phyloP scores from a whole-genome alignment of 1,140 invertebrate genomes.

The Copidosoma floridanum region DNA sequence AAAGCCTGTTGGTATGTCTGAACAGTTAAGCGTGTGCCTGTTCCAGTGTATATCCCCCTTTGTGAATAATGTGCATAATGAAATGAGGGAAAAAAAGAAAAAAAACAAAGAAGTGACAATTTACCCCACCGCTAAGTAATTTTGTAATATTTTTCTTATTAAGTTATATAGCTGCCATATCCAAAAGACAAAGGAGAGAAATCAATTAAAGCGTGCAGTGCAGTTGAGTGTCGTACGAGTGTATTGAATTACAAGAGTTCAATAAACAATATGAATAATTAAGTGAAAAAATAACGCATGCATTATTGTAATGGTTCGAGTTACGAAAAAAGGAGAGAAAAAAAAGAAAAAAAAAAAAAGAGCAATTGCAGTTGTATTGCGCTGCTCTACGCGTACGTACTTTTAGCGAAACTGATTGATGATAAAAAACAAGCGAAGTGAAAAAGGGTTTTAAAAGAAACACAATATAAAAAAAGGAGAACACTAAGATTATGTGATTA shows the following conservation, averaged over 20 bases:
- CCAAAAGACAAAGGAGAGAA: constrained; percentile 36
- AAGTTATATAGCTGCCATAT: constrained; percentile 56
- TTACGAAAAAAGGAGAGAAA: too few relatives aligned
- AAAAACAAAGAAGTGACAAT: too few relatives aligned
- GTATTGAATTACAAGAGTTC: constrained; percentile 11
- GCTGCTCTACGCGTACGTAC: constrained; percentile 8
- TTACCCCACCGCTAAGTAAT: constrained; percentile 48
- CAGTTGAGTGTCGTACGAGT: constrained; percentile 34
- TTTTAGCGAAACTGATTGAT: constrained; percentile 45
- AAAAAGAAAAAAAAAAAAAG: too few relatives aligned
- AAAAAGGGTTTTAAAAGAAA: constrained; percentile 56
- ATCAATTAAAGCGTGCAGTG: constrained; percentile 41
- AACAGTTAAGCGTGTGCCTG: constrained; percentile 20
- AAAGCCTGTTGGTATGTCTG: constrained; percentile 19
- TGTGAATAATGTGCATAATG: constrained; percentile 29
- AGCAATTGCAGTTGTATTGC: too few relatives aligned
- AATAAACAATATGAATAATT: constrained; percentile 15
- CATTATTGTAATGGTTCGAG: too few relatives aligned
- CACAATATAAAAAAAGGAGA: constrained; percentile 55
- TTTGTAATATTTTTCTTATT: constrained; percentile 55
- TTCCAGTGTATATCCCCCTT: constrained; percentile 19
- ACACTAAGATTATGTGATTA: constrained; percentile 57
- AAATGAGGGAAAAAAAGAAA: too few relatives aligned
- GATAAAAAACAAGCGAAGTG: constrained; percentile 47
- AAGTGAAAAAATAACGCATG: constrained; percentile 18